Conservation (phyloP, 2,888 invertebrate genomes). For the Ptychoptera contaminata region DNA sequence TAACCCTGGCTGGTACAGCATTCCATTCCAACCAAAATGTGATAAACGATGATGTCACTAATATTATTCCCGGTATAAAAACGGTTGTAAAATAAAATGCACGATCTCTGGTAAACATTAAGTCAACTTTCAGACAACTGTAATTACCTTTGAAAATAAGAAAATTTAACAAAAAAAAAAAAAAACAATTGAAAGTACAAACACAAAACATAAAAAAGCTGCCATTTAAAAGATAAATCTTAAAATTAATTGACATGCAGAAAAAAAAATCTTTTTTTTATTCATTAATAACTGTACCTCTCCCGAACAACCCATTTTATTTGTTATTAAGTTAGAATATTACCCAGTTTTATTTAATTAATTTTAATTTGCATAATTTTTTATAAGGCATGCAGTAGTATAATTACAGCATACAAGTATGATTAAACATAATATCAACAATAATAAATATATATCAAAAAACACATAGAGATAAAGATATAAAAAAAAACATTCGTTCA, state of each 20-base stretch:
- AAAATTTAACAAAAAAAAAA: background rate
- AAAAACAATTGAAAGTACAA: too few relatives aligned
- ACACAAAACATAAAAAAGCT: background rate
- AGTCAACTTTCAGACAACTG: conserved; percentile 87
- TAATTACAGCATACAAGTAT: too few relatives aligned
- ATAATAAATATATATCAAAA: too few relatives aligned
- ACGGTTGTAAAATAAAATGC: conserved; percentile 95
- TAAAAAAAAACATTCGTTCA: too few relatives aligned
- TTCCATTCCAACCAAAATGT: conserved; percentile 98
- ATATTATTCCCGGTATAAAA: conserved; percentile 90
- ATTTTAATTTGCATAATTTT: too few relatives aligned
- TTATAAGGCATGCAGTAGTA: conserved; percentile 1
- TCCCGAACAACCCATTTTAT: too few relatives aligned
- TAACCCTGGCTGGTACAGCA: conserved; percentile 88
- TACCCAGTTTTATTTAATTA: too few relatives aligned
- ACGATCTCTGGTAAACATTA: conserved; percentile 88
- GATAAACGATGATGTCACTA: conserved; percentile 93
- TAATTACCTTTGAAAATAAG: conserved; percentile 60
- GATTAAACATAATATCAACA: too few relatives aligned
- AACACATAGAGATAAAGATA: too few relatives aligned
- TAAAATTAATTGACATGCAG: conserved; percentile 1
- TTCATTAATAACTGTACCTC: too few relatives aligned
- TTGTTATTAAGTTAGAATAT: too few relatives aligned
- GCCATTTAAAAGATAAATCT: background rate
- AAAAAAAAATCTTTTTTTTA: background rate